These are phyloP conservation scores for Pelodiscus sinensis DNA, from an alignment of 2,113 vertebrate genomes.

Conservation along the genomic window DNA sequence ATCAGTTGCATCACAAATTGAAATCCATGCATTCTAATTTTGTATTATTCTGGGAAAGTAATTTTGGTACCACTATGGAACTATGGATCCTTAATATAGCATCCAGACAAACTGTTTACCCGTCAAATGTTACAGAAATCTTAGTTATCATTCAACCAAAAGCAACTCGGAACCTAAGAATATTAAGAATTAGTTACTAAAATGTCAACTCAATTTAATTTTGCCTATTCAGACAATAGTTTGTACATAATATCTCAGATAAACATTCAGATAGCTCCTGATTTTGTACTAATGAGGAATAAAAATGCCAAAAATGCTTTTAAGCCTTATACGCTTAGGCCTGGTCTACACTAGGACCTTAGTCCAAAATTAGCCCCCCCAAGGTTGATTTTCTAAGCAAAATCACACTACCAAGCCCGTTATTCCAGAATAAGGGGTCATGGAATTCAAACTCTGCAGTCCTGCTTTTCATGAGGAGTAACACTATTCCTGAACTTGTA, in stretches of 20 bases:
- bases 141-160: neutral
- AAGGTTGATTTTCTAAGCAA: no score
- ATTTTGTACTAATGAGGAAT: neutral
- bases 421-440: no score
- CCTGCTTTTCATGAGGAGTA: no score
- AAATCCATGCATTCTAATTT: neutral
- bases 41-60: neutral
- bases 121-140: neutral
- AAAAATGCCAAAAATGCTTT: conserved; percentile 20
- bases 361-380: no score
- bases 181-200: neutral
- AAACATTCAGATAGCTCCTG: neutral
- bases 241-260: neutral
- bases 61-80: neutral
- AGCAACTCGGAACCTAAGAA: neutral
- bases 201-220: neutral
- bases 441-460: no score
- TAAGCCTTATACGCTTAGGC: neutral
- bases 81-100: neutral
- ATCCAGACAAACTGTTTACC: neutral
- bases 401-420: no score
- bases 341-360: no score
- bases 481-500: no score
- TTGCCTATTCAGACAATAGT: neutral
- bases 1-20: neutral